Evolutionary conservation across 92 coral and sea anemone species (phyloP).

Genomic region (Isaurus tuberculatus): DNA sequence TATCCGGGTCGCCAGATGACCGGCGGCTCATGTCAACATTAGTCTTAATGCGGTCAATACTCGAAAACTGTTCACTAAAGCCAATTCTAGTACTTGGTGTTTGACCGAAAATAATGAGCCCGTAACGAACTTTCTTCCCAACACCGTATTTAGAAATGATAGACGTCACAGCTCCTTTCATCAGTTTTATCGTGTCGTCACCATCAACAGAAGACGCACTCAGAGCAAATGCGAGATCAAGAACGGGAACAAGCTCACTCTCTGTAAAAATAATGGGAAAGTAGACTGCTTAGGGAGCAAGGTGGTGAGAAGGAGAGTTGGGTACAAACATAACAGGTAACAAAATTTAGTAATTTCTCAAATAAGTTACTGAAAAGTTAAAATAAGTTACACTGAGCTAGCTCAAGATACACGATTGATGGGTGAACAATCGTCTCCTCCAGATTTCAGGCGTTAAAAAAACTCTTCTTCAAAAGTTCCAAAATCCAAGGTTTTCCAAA

Average conservation of each 20-base stretch:
- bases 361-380: too few relatives aligned
- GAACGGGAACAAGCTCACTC: slow-evolving; percentile 68
- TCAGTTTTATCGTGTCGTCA: slow-evolving; percentile 54
- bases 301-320: too few relatives aligned
- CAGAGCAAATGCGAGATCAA: slow-evolving; percentile 82
- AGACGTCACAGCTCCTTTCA: slow-evolving; percentile 72
- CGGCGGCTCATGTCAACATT: slow-evolving; percentile 50
- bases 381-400: too few relatives aligned
- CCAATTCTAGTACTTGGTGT: slow-evolving; percentile 38
- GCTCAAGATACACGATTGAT: too few relatives aligned
- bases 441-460: too few relatives aligned
- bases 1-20: slow-evolving; percentile 69
- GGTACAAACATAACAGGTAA: too few relatives aligned
- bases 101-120: slow-evolving; percentile 71
- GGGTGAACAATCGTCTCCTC: too few relatives aligned
- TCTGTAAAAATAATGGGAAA: slow-evolving; percentile 32
- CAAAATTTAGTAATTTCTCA: too few relatives aligned
- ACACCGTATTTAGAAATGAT: slow-evolving; percentile 67
- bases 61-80: slow-evolving; percentile 65
- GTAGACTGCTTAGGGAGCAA: neutral
- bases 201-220: slow-evolving; percentile 65
- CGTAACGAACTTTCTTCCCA: slow-evolving; percentile 68
- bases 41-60: slow-evolving; percentile 50
- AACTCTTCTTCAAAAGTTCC: too few relatives aligned
- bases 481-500: too few relatives aligned